These are phyloP conservation scores for Samia ricini DNA, from an alignment of 1,140 invertebrate species.

Conservation along the genomic window DNA sequence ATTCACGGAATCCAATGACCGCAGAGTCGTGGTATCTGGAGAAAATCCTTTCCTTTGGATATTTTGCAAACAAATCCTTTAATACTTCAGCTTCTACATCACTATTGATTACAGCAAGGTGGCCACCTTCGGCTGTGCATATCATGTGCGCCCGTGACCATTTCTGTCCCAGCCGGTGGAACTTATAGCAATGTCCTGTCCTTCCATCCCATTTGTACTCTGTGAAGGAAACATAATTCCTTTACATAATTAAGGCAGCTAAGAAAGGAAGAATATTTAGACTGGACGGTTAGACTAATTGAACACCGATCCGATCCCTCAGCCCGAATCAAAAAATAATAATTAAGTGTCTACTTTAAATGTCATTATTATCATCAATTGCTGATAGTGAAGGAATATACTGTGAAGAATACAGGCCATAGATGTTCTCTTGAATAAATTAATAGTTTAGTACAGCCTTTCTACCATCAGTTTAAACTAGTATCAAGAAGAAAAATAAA, in stretches of 20 bases:
- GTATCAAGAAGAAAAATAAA: background rate
- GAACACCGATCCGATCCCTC: no score
- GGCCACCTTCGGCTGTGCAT: slow-evolving; percentile 41
- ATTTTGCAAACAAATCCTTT: slow-evolving; percentile 13
- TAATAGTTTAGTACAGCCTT: background rate
- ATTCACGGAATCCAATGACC: slow-evolving; percentile 47
- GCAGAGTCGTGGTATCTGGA: slow-evolving; percentile 38
- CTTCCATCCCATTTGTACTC: slow-evolving; percentile 18
- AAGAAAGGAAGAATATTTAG: background rate
- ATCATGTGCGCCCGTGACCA: slow-evolving; percentile 35
- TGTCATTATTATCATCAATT: background rate
- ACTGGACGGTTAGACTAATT: background rate
- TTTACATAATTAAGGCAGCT: background rate
- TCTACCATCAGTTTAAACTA: background rate
- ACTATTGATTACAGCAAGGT: slow-evolving; percentile 50
- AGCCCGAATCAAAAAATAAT: background rate
- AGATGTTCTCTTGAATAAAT: background rate
- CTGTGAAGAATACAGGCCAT: background rate
- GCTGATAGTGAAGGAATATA: background rate
- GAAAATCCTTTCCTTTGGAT: slow-evolving; percentile 25
- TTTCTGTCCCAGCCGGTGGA: slow-evolving; percentile 26
- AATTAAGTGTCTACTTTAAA: background rate
- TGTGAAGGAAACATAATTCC: slow-evolving; percentile 22
- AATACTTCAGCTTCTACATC: slow-evolving; percentile 27
- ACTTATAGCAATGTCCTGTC: slow-evolving; percentile 44